Evolutionary conservation across 2,797 vertebrate genomes (phyloP), one percentile per base, ranked within the genome.

Genomic region (Miichthys miiuy): DNA sequence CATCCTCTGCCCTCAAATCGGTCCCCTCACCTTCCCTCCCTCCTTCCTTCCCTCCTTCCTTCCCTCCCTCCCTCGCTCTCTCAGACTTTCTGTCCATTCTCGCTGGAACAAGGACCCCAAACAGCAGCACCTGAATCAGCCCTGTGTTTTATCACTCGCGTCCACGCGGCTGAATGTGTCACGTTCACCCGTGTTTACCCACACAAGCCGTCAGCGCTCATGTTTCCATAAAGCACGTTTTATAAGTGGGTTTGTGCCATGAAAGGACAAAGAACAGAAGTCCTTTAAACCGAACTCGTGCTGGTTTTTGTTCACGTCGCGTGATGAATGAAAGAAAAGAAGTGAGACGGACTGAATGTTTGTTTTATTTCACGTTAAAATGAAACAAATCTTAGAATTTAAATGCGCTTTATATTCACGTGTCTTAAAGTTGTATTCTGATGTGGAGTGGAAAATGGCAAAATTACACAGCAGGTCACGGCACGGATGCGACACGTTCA

Each of bases 51-150:
- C 41, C 62, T 30, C 6, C 56, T 52, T 42, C 18, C 54, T 14
- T 38, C 34, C 1, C 8, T 38, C 34, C 34, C 2, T 38, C 34
- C 34, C 34, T 17, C 52, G 46, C 25, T 16, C 62, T 38, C 68
- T 63, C 44, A 34, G 25, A 42, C 52, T 61, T 46, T 79, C 73
- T 78, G 64, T 82, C 72, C 48, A 51, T 82, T 83, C 72, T 81
- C 4, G 3, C 62, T 72, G 27, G 68, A 90, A 93, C 87, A 91
- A 89, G 84, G 91, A 61, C 48, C 75, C 77, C 79, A 90, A 85
- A 92, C 89, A 92, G 81, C 87, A 79, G 47, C 75, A 84, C 83
- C 90, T 92, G 93, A 94, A 91, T 90, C 78, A 72, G 57, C 30
- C 81, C 88, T 89, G 87, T 91, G 91, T 93, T 91, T 83, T 52